phyloP scores from a whole-genome alignment of 2,113 vertebrate species.

The Peromyscus maniculatus region DNA sequence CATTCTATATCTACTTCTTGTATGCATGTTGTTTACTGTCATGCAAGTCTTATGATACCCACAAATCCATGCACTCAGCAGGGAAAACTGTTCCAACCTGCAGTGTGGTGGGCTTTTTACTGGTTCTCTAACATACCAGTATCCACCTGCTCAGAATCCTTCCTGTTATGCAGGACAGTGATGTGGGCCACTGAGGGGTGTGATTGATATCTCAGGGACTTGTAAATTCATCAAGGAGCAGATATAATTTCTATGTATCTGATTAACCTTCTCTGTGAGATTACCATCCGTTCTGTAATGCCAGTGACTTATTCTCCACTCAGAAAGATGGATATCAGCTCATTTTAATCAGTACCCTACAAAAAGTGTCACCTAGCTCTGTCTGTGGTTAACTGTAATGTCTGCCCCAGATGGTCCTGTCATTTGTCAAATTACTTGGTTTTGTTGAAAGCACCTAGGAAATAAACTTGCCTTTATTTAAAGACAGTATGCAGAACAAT shows the following conservation, averaged over 20 bases:
- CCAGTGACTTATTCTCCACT: constrained; percentile 86
- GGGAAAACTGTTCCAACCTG: neutral
- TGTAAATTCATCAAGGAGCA: constrained; percentile 78
- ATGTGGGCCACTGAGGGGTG: neutral
- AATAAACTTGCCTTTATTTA: constrained; percentile 69
- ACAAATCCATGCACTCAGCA: neutral
- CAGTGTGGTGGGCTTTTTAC: neutral
- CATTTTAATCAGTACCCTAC: constrained; percentile 86
- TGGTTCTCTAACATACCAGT: accelerated
- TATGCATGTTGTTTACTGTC: constrained; percentile 44
- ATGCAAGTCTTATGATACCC: neutral
- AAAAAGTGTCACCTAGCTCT: constrained; percentile 86
- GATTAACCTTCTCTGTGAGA: constrained; percentile 88
- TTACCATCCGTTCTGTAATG: constrained; percentile 84
- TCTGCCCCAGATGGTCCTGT: constrained; percentile 75
- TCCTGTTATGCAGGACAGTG: neutral
- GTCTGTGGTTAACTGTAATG: constrained; percentile 83
- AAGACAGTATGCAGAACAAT: constrained; percentile 40
- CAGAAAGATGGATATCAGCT: constrained; percentile 88
- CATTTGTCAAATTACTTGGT: constrained; percentile 65
- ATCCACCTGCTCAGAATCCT: neutral
- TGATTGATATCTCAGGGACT: constrained; percentile 77
- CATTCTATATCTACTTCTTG: constrained; percentile 15
- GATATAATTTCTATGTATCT: constrained; percentile 84
- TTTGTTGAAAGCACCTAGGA: constrained; percentile 72